phyloP scores from a whole-genome alignment of 2,113 vertebrate genomes.

The Podarcis cretensis region DNA sequence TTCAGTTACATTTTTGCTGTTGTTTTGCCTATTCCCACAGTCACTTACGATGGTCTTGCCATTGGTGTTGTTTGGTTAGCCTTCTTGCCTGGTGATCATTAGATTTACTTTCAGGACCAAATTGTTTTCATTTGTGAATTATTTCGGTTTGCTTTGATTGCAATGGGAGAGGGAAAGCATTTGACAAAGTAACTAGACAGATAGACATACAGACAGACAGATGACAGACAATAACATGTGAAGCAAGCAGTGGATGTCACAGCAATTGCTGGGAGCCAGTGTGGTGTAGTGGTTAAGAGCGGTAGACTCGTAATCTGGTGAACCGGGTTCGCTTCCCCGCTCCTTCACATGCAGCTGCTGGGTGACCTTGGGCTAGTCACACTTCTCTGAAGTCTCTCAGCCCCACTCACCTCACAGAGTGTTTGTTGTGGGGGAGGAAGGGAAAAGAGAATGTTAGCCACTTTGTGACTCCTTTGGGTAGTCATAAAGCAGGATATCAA shows the following conservation, averaged over 20 bases:
- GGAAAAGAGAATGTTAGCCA: too few species aligned
- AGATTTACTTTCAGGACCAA: neutral
- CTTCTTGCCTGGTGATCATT: neutral
- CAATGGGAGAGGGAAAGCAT: neutral
- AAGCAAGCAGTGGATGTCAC: neutral
- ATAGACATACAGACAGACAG: neutral
- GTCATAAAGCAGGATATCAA: too few species aligned
- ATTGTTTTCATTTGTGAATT: neutral
- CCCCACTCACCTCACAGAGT: too few species aligned
- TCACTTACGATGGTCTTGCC: neutral
- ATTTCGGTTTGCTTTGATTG: neutral
- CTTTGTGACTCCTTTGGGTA: too few species aligned
- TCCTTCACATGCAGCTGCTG: too few species aligned
- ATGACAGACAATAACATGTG: neutral
- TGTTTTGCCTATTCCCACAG: neutral
- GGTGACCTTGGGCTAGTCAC: too few species aligned
- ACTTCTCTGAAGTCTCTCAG: too few species aligned
- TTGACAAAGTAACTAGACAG: neutral
- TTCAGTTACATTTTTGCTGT: neutral
- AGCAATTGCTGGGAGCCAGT: neutral
- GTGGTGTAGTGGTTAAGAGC: too few species aligned
- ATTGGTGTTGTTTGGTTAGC: neutral
- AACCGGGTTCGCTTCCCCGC: too few species aligned
- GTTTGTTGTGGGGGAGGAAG: too few species aligned
- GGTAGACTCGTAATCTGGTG: too few species aligned